Evolutionary conservation across 1,140 invertebrate genomes (phyloP), one percentile per base, ranked within the genome.

Genomic region (Diploscapter pachys): DNA sequence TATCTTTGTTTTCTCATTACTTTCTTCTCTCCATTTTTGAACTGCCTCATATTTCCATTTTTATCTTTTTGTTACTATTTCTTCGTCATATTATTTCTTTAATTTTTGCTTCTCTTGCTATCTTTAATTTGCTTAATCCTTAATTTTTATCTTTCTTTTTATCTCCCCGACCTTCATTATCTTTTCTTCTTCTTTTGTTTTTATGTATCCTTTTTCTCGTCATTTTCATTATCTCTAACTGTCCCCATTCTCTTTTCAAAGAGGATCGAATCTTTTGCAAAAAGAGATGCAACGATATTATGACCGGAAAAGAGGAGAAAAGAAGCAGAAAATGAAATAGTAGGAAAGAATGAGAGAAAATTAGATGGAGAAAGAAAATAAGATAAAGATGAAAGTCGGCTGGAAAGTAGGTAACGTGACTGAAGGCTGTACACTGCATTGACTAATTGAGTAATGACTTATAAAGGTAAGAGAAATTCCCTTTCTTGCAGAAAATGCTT

Each of bases 341-440:
- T 6, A 79, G 79, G 54, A 81, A 68, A 4, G 79, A 81, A n/a
- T 55, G 54, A 8, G 76, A 72, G 62, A 78, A 71, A 78, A 71
- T 9, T 65, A 11, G 31, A 80, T 63, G n/a, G 80, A 72, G n/a
- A 77, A 55, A 48, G 54, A 75, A 54, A 79, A 79, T n/a, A 72
- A 68, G n/a, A 80, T 75, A 63, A 80, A 80, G 56, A 80, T 80
- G 54, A 8, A 80, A 77, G 48, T 31, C 31, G 31, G 31, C 79
- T 67, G 75, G 53, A 72, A 72, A 50, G 57, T 59, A 59, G 57
- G 9, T 13, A 13, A 59, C 9, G 2, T 11, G 9, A 59, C 13
- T 13, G 31, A 31, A 31, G 31, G 31, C 31, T 31, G 31, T 31
- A 31, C 31, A 31, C 31, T 31, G 31, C 31, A 31, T 31, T 0